These are phyloP conservation scores for Rugalucina vietnamica DNA, from an alignment of 2,888 invertebrate species.

Conservation along the genomic window DNA sequence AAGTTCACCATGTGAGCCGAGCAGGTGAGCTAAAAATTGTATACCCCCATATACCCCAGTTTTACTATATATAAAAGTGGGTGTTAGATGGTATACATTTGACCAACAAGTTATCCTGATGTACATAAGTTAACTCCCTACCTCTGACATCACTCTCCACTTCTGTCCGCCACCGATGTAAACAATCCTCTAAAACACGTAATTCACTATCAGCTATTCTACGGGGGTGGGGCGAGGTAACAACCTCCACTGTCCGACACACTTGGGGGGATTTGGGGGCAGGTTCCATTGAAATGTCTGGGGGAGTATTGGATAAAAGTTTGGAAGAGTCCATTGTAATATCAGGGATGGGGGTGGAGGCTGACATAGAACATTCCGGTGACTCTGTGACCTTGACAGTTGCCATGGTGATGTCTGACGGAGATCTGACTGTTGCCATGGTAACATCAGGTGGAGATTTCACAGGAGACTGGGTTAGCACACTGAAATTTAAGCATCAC, in stretches of 20 bases:
- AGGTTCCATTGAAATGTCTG: slow-evolving; percentile 51
- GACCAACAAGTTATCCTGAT: no score
- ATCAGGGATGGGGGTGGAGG: slow-evolving; percentile 40
- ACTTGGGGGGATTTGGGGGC: slow-evolving; percentile 9
- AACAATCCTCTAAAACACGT: slow-evolving; percentile 82
- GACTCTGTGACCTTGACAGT: neutral
- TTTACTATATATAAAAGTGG: no score
- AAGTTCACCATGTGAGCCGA: no score
- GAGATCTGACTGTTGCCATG: slow-evolving; percentile 50
- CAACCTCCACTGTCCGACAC: neutral
- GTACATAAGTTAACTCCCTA: no score
- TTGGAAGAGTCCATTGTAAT: slow-evolving; percentile 39
- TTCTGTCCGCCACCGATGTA: slow-evolving; percentile 84
- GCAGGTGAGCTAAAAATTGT: no score
- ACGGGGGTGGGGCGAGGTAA: slow-evolving; percentile 76
- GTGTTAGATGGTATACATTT: no score
- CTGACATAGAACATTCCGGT: neutral
- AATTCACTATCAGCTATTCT: slow-evolving; percentile 81
- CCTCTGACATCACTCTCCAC: slow-evolving; percentile 83
- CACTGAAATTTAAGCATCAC: slow-evolving; percentile 43
- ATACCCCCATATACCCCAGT: no score
- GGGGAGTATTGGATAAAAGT: slow-evolving; percentile 36
- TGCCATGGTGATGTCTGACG: slow-evolving; percentile 63
- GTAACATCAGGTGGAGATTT: slow-evolving; percentile 58
- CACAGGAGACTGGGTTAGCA: slow-evolving; percentile 63